phyloP scores from a whole-genome alignment of 1,140 invertebrate species.

The Drosophila tani region DNA sequence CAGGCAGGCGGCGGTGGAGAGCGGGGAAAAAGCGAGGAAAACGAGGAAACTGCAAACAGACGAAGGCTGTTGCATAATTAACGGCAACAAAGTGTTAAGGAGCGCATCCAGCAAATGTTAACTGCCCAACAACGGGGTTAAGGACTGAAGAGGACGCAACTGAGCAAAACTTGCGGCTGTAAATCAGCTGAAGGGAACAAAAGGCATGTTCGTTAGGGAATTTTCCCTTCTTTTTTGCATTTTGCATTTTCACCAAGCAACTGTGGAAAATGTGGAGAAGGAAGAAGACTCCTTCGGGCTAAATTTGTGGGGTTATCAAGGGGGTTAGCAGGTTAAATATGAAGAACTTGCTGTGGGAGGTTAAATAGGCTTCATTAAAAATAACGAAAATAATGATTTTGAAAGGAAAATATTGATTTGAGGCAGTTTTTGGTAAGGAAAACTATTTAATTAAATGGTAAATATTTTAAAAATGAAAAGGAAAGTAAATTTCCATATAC shows the following conservation, averaged over 20 bases:
- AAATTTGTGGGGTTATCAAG: neutral
- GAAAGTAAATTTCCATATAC: too few relatives aligned
- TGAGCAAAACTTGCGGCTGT: conserved; percentile 60
- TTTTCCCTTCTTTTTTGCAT: conserved; percentile 15
- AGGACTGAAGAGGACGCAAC: conserved; percentile 5
- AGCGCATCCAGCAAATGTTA: conserved; percentile 79
- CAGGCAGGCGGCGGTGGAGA: conserved; percentile 13
- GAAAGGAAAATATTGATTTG: neutral
- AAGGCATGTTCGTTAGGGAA: conserved; percentile 45
- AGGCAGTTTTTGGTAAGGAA: too few relatives aligned
- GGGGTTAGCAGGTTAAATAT: neutral
- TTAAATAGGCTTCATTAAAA: conserved; percentile 1
- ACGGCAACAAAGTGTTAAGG: conserved; percentile 80
- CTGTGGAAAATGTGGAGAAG: neutral
- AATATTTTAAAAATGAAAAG: neutral
- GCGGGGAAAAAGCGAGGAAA: neutral
- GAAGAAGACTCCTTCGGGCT: neutral
- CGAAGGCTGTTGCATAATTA: conserved; percentile 68
- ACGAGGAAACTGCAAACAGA: conserved; percentile 15
- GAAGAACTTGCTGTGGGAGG: neutral
- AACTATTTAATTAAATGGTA: too few relatives aligned
- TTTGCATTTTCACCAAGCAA: conserved; percentile 23
- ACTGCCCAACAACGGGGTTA: conserved; percentile 46
- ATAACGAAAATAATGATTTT: neutral
- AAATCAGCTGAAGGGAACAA: conserved; percentile 62